Evolutionary conservation across 1,140 invertebrate species (phyloP).

Genomic region (Drosophila elegans): DNA sequence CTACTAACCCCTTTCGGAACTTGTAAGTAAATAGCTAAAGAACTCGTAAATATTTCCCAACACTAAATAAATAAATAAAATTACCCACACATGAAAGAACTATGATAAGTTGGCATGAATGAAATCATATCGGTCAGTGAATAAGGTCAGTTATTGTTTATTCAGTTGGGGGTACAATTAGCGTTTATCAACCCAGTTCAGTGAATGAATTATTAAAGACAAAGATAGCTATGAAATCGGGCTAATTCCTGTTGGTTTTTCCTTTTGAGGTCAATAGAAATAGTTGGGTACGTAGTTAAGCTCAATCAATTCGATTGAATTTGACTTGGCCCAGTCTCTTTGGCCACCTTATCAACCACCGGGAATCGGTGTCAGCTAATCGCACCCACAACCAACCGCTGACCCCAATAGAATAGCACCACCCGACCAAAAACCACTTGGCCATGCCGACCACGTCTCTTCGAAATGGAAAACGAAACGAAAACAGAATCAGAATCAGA

Average conservation of each 20-base stretch:
- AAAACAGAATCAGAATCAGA: constrained; percentile 9
- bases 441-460: constrained; percentile 31
- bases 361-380: constrained; percentile 47
- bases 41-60: too few species aligned
- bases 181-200: not conserved
- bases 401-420: constrained; percentile 30
- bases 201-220: not conserved
- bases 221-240: not conserved
- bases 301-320: constrained; percentile 7
- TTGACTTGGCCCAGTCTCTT: constrained; percentile 5
- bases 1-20: too few species aligned
- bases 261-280: constrained; percentile 1
- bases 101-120: not conserved
- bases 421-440: constrained; percentile 20
- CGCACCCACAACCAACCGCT: constrained; percentile 41
- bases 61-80: too few species aligned
- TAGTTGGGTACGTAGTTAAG: not conserved
- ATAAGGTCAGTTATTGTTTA: not conserved
- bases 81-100: too few species aligned
- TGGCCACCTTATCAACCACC: constrained; percentile 21
- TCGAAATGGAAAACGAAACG: constrained; percentile 3
- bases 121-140: not conserved
- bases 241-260: not conserved
- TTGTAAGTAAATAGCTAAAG: too few species aligned
- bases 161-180: not conserved